Base-by-base conservation (phyloP, 2,888 invertebrate species). In the Petrolisthes manimaculis region DNA sequence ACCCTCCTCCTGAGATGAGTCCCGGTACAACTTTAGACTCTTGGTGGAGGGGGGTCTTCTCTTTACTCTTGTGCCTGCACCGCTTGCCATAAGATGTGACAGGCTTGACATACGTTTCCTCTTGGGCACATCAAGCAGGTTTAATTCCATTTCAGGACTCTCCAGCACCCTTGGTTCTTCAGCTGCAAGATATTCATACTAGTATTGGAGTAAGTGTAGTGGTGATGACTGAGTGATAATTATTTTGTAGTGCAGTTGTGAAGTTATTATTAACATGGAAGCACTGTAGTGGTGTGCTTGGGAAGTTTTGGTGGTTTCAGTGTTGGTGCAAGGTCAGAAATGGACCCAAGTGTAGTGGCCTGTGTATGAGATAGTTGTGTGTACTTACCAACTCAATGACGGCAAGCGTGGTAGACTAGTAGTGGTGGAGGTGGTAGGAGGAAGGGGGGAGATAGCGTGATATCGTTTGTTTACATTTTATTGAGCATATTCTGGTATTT, bases 121-220 rank as follows among this genome's bases (percentile, higher is more conserved):
- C 53, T 81, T 86, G 18, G 8, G 37, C 1, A 53, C 81, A 9
- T 86, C 74, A 69, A 86, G 12, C 4, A 86, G 56, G 24, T 56
- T 84, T 61, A 81, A 9, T 18, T 37, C n/a, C 8, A 81, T 55
- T 6, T 86, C 86, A 55, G 86, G 86, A 56, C 86, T 86, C 56
- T 86, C 86, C 53, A 78, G 84, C 14, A n/a, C 77, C 67, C 67
- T 21, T 2, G 61, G 9, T 5, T 67, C 37, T 56, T 24, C 37
- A n/a, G 37, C 84, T 78, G 84, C 12, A 61, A 21, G 1, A 18
- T 67, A 3, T 18, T 24, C 54, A 56, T 24, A 80, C 24, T 56
- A 80, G 56, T 54, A n/a, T 54, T 54, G 4, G 14, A 79, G 54
- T n/a, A 79, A 79, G 54, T 12, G 14, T 9, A 8, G 37, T 51